These are phyloP conservation scores for Heterocephalus glaber DNA, from an alignment of 2,113 vertebrate species.

Conservation along the genomic window DNA sequence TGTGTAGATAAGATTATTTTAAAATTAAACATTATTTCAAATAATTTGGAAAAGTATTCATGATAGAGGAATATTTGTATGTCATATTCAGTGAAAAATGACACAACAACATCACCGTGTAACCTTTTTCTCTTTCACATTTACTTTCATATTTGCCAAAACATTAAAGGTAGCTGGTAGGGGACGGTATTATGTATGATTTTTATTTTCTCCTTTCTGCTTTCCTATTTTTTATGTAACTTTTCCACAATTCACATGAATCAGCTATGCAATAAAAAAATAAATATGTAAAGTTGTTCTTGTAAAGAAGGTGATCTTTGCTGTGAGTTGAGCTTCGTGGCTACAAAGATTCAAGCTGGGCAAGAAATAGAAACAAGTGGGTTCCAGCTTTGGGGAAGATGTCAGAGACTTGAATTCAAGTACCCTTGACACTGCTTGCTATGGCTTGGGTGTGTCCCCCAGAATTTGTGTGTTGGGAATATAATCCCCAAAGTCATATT, in stretches of 20 bases:
- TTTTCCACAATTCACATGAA: neutral
- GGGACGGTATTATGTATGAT: neutral
- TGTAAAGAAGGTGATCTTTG: neutral
- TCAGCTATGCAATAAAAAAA: neutral
- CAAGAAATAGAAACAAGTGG: neutral
- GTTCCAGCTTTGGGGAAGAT: neutral
- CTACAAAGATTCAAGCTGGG: neutral
- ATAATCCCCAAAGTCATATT: neutral
- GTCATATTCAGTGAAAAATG: neutral
- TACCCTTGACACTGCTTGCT: neutral
- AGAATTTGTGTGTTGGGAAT: neutral
- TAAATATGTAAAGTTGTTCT: neutral
- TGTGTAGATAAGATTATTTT: neutral
- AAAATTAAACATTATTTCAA: neutral
- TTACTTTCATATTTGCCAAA: slow-evolving; percentile 1
- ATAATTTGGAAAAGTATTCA: neutral
- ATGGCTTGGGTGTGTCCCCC: neutral
- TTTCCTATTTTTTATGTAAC: neutral
- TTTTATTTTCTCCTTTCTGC: slow-evolving; percentile 38
- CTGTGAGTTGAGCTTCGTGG: neutral
- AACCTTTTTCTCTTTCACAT: neutral
- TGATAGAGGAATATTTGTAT: neutral
- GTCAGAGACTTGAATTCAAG: neutral
- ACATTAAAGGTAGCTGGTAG: neutral
- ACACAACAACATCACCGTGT: neutral